Percentiles rank a stretch among this genome's conserved stretches.
Evolutionary conservation across 2,888 invertebrate genomes (phyloP).

Genomic region (Lissocephala sabroskyi): DNA sequence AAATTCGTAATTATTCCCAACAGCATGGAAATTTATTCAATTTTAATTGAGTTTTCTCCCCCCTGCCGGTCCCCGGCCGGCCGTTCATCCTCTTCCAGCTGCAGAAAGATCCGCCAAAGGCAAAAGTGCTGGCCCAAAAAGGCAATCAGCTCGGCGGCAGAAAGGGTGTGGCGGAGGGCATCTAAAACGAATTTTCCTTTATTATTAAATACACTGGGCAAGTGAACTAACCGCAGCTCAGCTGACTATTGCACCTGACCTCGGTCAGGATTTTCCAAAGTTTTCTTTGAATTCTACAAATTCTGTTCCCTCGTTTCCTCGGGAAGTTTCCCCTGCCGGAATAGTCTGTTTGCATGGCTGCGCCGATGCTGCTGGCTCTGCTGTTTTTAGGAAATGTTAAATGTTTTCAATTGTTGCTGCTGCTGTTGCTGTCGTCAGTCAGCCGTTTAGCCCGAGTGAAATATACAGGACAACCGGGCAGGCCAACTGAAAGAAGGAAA

Average conservation of each 20-base stretch:
- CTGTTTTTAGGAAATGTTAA: conserved; percentile 31
- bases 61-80: conserved; percentile 19
- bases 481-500: too few species aligned
- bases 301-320: too few species aligned
- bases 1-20: conserved; percentile 64
- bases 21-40: conserved; percentile 62
- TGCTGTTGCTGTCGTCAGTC: conserved; percentile 2
- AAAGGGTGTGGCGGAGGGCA: too few species aligned
- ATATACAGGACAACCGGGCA: neutral
- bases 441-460: neutral
- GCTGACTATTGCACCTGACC: too few species aligned
- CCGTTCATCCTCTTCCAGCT: too few species aligned
- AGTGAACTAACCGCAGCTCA: neutral
- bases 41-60: conserved; percentile 62
- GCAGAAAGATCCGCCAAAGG: neutral
- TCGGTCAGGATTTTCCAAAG: too few species aligned
- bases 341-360: too few species aligned
- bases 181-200: conserved; percentile 52
- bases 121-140: conserved; percentile 11
- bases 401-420: conserved; percentile 35
- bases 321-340: too few species aligned
- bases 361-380: neutral
- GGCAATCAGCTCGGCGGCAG: too few species aligned
- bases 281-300: too few species aligned
- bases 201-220: conserved; percentile 37